These are phyloP conservation scores for Rhadina sibilatrix DNA, from an alignment of 2,113 vertebrate species.

Conservation along the genomic window DNA sequence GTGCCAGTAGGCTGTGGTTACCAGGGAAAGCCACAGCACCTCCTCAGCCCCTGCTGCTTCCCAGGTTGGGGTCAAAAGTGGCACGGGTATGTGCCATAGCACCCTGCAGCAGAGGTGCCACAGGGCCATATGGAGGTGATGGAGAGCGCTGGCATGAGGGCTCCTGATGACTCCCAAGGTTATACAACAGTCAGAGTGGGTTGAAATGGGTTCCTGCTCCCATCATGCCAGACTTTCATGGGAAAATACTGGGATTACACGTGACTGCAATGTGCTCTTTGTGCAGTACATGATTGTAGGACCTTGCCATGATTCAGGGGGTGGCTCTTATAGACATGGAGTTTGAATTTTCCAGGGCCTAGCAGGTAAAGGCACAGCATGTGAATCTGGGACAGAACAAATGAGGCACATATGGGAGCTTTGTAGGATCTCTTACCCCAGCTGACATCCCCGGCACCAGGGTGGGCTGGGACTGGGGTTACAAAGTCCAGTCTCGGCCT, in stretches of 20 bases:
- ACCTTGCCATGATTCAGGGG: background rate
- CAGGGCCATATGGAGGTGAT: background rate
- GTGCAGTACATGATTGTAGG: background rate
- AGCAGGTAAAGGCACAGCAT: background rate
- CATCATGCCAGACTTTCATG: background rate
- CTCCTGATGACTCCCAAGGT: background rate
- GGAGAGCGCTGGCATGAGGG: background rate
- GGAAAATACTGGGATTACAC: background rate
- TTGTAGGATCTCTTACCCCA: background rate
- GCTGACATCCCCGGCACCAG: accelerated
- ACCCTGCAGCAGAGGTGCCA: background rate
- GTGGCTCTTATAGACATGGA: accelerated
- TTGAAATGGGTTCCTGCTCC: background rate
- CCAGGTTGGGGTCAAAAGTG: background rate
- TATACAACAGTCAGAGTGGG: background rate
- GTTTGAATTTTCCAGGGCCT: background rate
- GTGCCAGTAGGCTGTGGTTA: background rate
- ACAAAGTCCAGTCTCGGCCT: background rate
- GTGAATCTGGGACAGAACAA: background rate
- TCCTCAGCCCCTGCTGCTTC: background rate
- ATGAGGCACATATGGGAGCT: background rate
- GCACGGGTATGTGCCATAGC: background rate
- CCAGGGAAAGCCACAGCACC: background rate
- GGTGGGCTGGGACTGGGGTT: background rate
- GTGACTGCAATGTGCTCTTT: background rate